Percentiles rank a stretch among this genome's conserved stretches.
These are phyloP conservation scores for Ptiloglossa arizonensis DNA, from an alignment of 1,140 invertebrate genomes.

Conservation along the genomic window DNA sequence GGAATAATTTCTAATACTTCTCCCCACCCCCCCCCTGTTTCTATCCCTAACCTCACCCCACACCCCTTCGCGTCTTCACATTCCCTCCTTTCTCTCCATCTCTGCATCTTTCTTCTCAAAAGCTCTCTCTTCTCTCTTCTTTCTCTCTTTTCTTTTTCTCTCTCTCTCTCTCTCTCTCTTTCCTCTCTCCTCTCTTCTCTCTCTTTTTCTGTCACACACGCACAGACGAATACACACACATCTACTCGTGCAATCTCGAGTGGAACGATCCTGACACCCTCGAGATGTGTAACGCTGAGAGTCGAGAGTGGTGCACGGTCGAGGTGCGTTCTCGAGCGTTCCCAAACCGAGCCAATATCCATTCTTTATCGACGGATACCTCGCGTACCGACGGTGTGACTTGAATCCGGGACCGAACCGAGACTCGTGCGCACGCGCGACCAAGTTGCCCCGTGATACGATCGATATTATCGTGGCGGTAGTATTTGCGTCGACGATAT, in stretches of 20 bases:
- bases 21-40: constrained; percentile 17
- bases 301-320: constrained; percentile 4
- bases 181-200: constrained; percentile 15
- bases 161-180: constrained; percentile 18
- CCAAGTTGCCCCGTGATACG: no score
- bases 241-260: constrained; percentile 21
- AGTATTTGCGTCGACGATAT: no score
- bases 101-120: not conserved
- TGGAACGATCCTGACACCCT: constrained; percentile 23
- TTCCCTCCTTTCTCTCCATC: not conserved
- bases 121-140: constrained; percentile 9
- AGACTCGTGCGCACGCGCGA: no score
- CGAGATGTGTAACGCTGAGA: constrained; percentile 6
- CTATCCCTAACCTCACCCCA: no score
- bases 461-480: no score
- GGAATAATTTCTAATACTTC: constrained; percentile 66
- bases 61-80: not conserved
- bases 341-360: no score
- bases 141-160: constrained; percentile 10
- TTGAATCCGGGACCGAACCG: not conserved
- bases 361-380: no score
- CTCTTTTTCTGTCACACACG: not conserved
- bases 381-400: no score
- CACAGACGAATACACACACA: not conserved
- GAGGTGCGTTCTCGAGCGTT: no score